phyloP scores from a whole-genome alignment of 2,797 vertebrate species.

The Brachyrhaphis roseni region DNA sequence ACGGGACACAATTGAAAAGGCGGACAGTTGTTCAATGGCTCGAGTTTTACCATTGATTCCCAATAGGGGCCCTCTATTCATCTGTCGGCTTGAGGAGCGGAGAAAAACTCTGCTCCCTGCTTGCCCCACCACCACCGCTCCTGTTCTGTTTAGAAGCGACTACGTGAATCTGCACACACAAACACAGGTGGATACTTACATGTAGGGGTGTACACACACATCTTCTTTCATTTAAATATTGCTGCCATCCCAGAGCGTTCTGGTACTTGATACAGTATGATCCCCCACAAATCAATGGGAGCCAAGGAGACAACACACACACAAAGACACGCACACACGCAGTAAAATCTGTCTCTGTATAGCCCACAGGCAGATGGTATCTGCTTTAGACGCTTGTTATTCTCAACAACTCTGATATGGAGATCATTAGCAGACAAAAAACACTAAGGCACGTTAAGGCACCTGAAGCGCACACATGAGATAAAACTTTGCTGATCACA shows the following conservation, averaged over 20 bases:
- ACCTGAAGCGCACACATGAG: conserved; percentile 58
- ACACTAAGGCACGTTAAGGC: conserved; percentile 54
- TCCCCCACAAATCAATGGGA: conserved; percentile 88
- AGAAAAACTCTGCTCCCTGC: conserved; percentile 69
- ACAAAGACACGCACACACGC: conserved; percentile 36
- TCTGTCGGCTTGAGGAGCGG: conserved; percentile 81
- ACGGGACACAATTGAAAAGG: conserved; percentile 94
- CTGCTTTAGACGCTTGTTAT: conserved; percentile 71
- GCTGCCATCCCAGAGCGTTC: conserved; percentile 72
- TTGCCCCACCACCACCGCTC: conserved; percentile 24
- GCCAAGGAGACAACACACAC: conserved; percentile 71
- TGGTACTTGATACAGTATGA: conserved; percentile 86
- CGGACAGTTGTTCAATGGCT: conserved; percentile 97
- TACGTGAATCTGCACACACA: conserved; percentile 1
- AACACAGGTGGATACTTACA: conserved; percentile 35
- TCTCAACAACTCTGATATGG: conserved; percentile 71
- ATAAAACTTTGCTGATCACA: conserved; percentile 62
- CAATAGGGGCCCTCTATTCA: conserved; percentile 87
- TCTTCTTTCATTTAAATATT: conserved; percentile 89
- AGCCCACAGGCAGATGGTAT: conserved; percentile 73
- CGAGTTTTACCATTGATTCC: conserved; percentile 95
- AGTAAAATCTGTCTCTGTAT: conserved; percentile 38
- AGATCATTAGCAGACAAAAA: conserved; percentile 74
- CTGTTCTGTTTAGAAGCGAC: conserved; percentile 27
- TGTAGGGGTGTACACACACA: conserved; percentile 34